These are phyloP conservation scores for Bombycilla garrulus DNA, from an alignment of 2,113 vertebrate genomes.

Conservation along the genomic window DNA sequence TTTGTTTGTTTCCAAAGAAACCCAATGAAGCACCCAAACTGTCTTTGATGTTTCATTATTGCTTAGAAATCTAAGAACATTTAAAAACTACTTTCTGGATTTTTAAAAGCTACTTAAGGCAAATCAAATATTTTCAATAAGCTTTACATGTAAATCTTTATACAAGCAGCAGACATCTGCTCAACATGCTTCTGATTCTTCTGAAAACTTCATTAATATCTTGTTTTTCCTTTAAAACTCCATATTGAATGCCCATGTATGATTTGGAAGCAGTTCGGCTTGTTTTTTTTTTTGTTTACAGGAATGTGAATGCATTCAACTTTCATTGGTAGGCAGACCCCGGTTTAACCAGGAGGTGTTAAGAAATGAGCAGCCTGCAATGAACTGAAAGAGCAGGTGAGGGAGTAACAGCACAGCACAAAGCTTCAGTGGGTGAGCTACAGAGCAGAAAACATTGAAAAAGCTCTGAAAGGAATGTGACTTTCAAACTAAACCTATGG, in stretches of 20 bases:
- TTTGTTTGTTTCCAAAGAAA: not conserved
- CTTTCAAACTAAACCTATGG: not conserved
- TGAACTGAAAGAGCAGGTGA: conserved; percentile 61
- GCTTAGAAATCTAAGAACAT: not conserved
- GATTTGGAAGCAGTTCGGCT: not conserved
- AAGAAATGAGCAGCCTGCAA: conserved; percentile 27
- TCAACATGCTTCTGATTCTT: not conserved
- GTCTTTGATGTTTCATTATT: not conserved
- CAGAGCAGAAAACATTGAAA: not conserved
- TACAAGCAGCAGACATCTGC: not conserved
- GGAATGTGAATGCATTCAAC: not conserved
- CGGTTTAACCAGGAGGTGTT: not conserved
- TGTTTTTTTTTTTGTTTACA: not conserved
- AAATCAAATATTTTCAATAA: not conserved
- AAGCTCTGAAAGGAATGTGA: not conserved
- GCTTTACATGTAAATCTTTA: not conserved
- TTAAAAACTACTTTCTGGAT: not conserved
- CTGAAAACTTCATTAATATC: not conserved
- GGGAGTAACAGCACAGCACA: conserved; percentile 58
- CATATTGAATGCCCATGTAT: not conserved
- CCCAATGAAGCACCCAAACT: fast-evolving
- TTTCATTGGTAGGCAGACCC: not conserved
- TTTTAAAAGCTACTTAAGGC: not conserved
- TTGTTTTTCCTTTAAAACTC: not conserved
- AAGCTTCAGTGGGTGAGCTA: not conserved